Evolutionary conservation across 2,113 vertebrate species (phyloP).

Genomic region (Dasyprocta punctata): DNA sequence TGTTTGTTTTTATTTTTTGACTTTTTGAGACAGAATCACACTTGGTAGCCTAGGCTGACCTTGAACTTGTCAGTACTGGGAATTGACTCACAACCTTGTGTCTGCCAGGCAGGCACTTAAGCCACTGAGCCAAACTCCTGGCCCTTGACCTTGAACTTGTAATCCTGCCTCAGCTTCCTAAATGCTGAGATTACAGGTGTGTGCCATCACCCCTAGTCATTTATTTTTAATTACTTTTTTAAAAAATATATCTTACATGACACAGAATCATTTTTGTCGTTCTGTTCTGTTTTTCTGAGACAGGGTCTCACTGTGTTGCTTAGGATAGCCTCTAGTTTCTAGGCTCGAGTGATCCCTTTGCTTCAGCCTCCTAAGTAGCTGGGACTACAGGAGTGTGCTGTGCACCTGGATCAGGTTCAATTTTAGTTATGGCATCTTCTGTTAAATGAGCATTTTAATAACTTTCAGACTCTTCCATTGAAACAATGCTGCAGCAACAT

Average conservation of each 20-base stretch:
- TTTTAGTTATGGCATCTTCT: background rate
- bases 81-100: too few relatives aligned
- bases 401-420: background rate
- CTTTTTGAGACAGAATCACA: background rate
- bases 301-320: background rate
- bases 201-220: background rate
- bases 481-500: background rate
- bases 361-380: background rate
- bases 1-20: background rate
- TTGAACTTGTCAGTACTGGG: too few relatives aligned
- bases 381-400: background rate
- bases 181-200: background rate
- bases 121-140: too few relatives aligned
- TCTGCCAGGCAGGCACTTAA: too few relatives aligned
- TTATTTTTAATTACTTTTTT: constrained; percentile 21
- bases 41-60: background rate
- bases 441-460: constrained; percentile 1
- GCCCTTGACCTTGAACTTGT: background rate
- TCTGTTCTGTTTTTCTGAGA: background rate
- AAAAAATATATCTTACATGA: constrained; percentile 1
- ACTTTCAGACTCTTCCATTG: background rate
- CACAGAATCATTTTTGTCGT: background rate
- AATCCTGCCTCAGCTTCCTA: background rate
- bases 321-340: background rate
- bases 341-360: background rate